Conservation (phyloP, 2,888 invertebrate species). For the Atethmia centrago region DNA sequence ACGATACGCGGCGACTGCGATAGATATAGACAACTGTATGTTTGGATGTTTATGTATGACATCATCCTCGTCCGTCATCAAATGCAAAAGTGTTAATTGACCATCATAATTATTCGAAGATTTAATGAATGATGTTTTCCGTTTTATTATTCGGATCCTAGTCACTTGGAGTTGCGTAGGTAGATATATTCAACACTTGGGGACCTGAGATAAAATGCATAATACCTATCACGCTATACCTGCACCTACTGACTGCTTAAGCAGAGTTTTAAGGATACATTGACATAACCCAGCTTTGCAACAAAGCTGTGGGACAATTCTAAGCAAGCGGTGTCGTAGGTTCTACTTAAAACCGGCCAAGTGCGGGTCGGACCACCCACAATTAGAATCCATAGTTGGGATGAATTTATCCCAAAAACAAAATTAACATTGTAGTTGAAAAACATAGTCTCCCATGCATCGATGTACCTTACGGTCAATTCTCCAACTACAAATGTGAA, state of each 20-base stretch:
- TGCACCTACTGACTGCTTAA: background rate
- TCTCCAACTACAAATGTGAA: no score
- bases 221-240: background rate
- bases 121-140: constrained; percentile 25
- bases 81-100: constrained; percentile 31
- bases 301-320: no score
- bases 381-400: no score
- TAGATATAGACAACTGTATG: constrained; percentile 59
- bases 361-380: no score
- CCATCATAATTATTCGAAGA: constrained; percentile 38
- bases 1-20: constrained; percentile 46
- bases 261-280: background rate
- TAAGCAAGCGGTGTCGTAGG: no score
- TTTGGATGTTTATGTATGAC: constrained; percentile 83
- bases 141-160: constrained; percentile 7
- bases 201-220: background rate
- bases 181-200: background rate
- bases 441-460: no score
- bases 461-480: no score
- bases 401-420: no score
- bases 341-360: no score
- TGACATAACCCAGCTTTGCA: background rate
- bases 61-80: constrained; percentile 73
- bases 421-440: no score
- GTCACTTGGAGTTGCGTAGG: background rate